Conservation (phyloP, 2,888 invertebrate genomes). For the Nomada flava region DNA sequence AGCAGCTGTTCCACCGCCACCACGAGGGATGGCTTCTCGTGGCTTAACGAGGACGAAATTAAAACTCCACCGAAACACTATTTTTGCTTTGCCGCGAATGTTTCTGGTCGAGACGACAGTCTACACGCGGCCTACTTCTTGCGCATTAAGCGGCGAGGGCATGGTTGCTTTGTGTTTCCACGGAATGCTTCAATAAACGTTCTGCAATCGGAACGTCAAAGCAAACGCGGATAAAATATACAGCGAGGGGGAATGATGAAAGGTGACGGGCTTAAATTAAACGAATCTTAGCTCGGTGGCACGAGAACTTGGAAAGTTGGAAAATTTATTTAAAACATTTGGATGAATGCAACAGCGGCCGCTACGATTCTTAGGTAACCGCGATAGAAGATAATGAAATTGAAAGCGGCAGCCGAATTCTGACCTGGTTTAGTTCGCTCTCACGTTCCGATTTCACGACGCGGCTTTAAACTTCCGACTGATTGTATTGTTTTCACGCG, state of each 20-base stretch:
- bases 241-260: not conserved
- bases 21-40: constrained; percentile 7
- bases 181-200: no score
- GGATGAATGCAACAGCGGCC: constrained; percentile 9
- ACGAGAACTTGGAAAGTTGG: not conserved
- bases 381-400: not conserved
- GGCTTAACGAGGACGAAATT: constrained; percentile 59
- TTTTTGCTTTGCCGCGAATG: constrained; percentile 40
- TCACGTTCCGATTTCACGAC: constrained; percentile 52
- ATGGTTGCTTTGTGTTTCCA: no score
- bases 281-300: no score
- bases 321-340: not conserved
- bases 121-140: constrained; percentile 9
- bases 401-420: constrained; percentile 42
- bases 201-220: not conserved
- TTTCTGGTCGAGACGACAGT: not conserved
- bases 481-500: constrained; percentile 71
- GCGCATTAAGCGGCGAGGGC: not conserved
- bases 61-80: constrained; percentile 53
- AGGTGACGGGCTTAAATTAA: no score
- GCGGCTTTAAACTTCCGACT: constrained; percentile 40
- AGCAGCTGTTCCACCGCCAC: constrained; percentile 49
- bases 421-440: constrained; percentile 37
- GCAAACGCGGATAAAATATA: no score
- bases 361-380: constrained; percentile 1